These are phyloP conservation scores for Rhabdornis inornatus DNA, from an alignment of 2,113 vertebrate genomes.

Conservation along the genomic window DNA sequence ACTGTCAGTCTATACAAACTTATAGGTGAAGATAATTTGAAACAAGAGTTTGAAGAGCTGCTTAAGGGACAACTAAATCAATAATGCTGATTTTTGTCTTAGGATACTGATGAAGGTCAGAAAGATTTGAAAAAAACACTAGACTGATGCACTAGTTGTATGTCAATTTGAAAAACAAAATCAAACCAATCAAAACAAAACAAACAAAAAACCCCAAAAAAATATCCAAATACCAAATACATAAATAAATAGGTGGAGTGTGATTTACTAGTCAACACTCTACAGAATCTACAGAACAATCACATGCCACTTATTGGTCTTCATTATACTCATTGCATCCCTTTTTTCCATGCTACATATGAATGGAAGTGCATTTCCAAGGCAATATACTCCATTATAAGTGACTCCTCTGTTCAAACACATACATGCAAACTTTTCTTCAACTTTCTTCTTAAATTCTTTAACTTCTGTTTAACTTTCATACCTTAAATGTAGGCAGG, in stretches of 20 bases:
- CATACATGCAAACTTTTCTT: neutral
- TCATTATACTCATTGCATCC: neutral
- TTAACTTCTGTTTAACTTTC: neutral
- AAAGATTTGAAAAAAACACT: neutral
- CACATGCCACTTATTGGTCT: neutral
- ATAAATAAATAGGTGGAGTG: neutral
- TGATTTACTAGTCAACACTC: neutral
- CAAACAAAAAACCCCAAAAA: neutral
- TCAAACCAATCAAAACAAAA: neutral
- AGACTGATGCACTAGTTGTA: neutral
- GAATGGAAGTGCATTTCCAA: neutral
- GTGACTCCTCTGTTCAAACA: neutral
- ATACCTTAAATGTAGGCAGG: conserved; percentile 93
- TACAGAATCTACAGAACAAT: neutral
- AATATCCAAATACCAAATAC: neutral
- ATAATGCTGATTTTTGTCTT: neutral
- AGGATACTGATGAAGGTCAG: neutral
- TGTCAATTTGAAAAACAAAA: neutral
- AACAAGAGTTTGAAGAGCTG: neutral
- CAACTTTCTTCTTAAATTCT: neutral
- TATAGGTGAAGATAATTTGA: neutral
- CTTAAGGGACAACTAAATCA: neutral
- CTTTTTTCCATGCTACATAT: neutral
- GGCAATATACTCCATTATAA: neutral
- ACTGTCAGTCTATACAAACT: neutral